Conservation (phyloP, 2,888 invertebrate genomes). For the Eugnorisma glareosa region DNA sequence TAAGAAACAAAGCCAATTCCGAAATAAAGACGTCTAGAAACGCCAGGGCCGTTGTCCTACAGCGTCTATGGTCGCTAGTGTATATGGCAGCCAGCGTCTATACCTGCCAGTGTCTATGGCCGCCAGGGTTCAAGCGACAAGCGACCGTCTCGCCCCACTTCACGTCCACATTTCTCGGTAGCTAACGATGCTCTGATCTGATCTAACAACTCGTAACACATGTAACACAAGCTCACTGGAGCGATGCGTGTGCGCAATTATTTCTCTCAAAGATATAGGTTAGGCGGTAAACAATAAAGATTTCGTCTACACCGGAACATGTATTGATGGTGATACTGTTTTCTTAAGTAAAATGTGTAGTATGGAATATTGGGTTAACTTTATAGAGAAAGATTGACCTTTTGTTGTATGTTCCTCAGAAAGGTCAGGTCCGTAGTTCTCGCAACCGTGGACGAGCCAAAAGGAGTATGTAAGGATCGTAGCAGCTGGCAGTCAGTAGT, state of each 20-base stretch:
- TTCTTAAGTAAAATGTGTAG: slow-evolving; percentile 5
- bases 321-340: slow-evolving; percentile 11
- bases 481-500: not conserved
- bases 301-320: slow-evolving; percentile 54
- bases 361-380: slow-evolving; percentile 10
- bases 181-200: slow-evolving; percentile 71
- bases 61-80: not conserved
- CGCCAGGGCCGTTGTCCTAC: slow-evolving; percentile 31
- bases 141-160: slow-evolving; percentile 74
- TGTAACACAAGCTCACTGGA: slow-evolving; percentile 79
- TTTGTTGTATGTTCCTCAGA: not conserved
- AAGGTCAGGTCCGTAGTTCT: not conserved
- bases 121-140: slow-evolving; percentile 55
- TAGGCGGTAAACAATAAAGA: slow-evolving; percentile 77
- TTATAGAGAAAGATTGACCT: not conserved
- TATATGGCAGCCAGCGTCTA: not conserved
- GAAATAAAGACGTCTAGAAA: slow-evolving; percentile 23
- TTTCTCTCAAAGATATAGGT: slow-evolving; percentile 77
- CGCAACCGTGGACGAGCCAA: not conserved
- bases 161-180: slow-evolving; percentile 74
- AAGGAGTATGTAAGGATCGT: not conserved
- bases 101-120: slow-evolving; percentile 17
- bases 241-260: slow-evolving; percentile 73
- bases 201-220: slow-evolving; percentile 82
- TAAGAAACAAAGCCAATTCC: slow-evolving; percentile 11